Conservation (phyloP, 2,888 invertebrate genomes). For the Sympetrum striolatum region DNA sequence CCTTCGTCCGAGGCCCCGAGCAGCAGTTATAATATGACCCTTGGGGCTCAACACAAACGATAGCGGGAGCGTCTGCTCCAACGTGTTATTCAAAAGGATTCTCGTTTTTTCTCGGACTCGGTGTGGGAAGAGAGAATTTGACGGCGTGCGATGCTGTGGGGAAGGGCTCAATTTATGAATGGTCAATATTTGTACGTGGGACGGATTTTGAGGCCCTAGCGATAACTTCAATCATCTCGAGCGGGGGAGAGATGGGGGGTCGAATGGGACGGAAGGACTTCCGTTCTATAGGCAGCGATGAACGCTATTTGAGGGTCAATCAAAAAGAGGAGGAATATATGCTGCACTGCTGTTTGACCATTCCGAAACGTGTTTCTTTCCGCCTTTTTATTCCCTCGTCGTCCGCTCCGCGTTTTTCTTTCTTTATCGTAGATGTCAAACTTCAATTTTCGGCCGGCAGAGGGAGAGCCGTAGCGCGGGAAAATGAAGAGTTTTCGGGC, state of each 20-base stretch:
- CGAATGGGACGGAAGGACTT: background rate
- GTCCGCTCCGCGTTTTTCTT: background rate
- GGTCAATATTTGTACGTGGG: conserved; percentile 33
- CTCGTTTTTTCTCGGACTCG: background rate
- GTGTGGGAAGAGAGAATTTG: background rate
- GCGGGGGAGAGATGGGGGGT: background rate
- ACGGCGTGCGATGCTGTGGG: background rate
- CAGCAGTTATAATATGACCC: conserved; percentile 21
- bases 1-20: background rate
- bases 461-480: background rate
- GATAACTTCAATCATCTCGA: conserved; percentile 27
- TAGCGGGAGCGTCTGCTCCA: background rate
- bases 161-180: conserved; percentile 18
- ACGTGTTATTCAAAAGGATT: conserved; percentile 31
- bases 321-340: background rate
- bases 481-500: background rate
- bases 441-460: background rate
- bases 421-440: background rate
- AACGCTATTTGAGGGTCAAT: conserved; percentile 22
- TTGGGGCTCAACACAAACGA: conserved; percentile 6
- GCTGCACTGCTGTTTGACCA: background rate
- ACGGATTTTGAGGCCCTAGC: conserved; percentile 19
- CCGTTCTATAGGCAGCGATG: background rate
- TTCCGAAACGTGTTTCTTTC: background rate
- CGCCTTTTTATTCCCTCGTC: background rate